Evolutionary conservation across 1,140 invertebrate species (phyloP).

Genomic region (Apis laboriosa): DNA sequence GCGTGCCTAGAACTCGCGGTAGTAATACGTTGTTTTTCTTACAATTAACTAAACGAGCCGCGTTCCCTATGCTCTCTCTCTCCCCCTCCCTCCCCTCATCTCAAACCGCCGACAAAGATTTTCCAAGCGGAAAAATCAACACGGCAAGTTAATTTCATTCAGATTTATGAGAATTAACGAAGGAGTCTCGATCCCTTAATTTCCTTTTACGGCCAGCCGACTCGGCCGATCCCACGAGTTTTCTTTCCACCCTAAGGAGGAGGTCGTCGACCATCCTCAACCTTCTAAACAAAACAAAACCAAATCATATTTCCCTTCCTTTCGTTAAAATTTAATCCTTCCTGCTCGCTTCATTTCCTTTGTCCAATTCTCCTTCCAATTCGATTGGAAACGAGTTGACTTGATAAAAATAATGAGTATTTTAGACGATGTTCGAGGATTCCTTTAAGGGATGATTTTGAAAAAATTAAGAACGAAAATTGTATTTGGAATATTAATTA

Average conservation of each 20-base stretch:
- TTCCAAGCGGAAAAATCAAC: slow-evolving; percentile 70
- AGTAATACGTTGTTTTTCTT: slow-evolving; percentile 56
- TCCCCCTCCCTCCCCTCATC: neutral
- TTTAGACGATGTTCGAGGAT: too few species aligned
- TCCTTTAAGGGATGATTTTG: too few species aligned
- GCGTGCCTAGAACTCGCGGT: slow-evolving; percentile 22
- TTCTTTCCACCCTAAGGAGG: slow-evolving; percentile 15
- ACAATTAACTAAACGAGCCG: slow-evolving; percentile 59
- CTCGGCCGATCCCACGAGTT: slow-evolving; percentile 9
- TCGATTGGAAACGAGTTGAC: too few species aligned
- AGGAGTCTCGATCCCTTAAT: slow-evolving; percentile 58
- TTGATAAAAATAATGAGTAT: too few species aligned
- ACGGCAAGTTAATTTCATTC: slow-evolving; percentile 70
- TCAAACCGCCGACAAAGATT: slow-evolving; percentile 38
- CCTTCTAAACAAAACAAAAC: neutral
- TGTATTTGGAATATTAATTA: too few species aligned
- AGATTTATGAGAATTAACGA: slow-evolving; percentile 73
- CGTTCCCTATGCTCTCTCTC: neutral
- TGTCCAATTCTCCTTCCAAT: too few species aligned
- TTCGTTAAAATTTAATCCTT: neutral
- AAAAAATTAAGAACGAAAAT: too few species aligned
- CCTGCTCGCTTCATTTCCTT: too few species aligned
- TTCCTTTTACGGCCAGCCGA: slow-evolving; percentile 41
- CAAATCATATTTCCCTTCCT: neutral
- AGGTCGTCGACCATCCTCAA: slow-evolving; percentile 24